These are phyloP conservation scores for Drosophila azteca DNA, from an alignment of 1,140 invertebrate genomes.

Conservation along the genomic window DNA sequence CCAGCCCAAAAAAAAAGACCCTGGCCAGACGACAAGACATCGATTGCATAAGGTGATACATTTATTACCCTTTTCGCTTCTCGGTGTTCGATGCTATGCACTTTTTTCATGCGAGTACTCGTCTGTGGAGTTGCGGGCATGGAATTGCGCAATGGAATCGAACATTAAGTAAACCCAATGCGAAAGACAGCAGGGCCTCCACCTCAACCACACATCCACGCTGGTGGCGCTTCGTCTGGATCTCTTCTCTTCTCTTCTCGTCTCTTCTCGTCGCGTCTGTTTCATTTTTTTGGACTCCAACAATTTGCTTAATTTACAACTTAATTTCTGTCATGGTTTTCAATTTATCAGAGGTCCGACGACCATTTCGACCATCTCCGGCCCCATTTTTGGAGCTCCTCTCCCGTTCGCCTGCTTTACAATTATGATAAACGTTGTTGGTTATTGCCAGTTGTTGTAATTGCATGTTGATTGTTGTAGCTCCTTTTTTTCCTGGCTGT, in stretches of 20 bases:
- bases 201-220: background rate
- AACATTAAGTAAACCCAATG: conserved; percentile 33
- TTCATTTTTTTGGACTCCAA: conserved; percentile 6
- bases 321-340: conserved; percentile 71
- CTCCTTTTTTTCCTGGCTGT: background rate
- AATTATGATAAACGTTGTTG: conserved; percentile 62
- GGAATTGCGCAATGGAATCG: conserved; percentile 32
- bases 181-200: background rate
- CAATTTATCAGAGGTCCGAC: conserved; percentile 41
- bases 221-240: conserved; percentile 1
- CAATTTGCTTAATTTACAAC: conserved; percentile 74
- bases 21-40: conserved; percentile 1
- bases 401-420: conserved; percentile 8
- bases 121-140: background rate
- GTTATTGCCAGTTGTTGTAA: conserved; percentile 24
- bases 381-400: background rate
- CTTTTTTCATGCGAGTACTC: background rate
- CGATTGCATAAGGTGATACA: conserved; percentile 29
- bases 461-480: too few species aligned
- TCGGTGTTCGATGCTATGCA: background rate
- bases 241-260: too few species aligned
- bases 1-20: background rate
- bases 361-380: conserved; percentile 24
- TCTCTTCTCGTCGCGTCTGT: too few species aligned
- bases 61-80: background rate